These are phyloP conservation scores for Apteryx mantelli DNA, from an alignment of 2,113 vertebrate species.

Conservation along the genomic window DNA sequence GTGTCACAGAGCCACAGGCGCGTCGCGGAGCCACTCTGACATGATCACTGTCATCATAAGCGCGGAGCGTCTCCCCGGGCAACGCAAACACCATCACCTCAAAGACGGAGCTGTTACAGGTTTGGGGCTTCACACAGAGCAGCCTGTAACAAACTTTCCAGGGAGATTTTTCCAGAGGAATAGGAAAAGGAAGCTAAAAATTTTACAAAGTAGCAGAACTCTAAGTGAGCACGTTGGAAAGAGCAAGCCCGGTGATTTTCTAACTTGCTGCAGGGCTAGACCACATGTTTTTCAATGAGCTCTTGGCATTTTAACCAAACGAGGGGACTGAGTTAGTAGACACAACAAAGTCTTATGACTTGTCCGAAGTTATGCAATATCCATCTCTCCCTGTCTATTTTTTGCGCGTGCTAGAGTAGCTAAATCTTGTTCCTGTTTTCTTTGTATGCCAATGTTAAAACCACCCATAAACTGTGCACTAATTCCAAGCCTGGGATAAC, in stretches of 20 bases:
- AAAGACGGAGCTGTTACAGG: background rate
- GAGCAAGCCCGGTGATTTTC: background rate
- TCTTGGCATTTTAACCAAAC: background rate
- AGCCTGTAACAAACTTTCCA: background rate
- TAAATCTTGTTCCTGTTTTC: background rate
- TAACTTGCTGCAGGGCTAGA: background rate
- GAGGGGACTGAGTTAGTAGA: background rate
- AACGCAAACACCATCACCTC: background rate
- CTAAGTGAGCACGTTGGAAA: background rate
- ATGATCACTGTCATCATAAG: background rate
- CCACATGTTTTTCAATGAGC: background rate
- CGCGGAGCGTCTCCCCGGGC: rapidly evolving
- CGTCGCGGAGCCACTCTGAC: background rate
- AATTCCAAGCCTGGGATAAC: background rate
- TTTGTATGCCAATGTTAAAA: background rate
- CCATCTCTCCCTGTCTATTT: background rate
- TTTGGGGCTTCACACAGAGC: background rate
- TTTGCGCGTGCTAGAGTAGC: background rate
- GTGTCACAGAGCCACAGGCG: rapidly evolving
- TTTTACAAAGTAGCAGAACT: background rate
- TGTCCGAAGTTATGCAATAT: background rate
- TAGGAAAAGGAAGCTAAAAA: background rate
- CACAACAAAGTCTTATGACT: background rate
- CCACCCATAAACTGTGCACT: background rate
- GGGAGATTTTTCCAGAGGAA: background rate